phyloP scores from a whole-genome alignment of 2,888 invertebrate species.

The Elegia similella region DNA sequence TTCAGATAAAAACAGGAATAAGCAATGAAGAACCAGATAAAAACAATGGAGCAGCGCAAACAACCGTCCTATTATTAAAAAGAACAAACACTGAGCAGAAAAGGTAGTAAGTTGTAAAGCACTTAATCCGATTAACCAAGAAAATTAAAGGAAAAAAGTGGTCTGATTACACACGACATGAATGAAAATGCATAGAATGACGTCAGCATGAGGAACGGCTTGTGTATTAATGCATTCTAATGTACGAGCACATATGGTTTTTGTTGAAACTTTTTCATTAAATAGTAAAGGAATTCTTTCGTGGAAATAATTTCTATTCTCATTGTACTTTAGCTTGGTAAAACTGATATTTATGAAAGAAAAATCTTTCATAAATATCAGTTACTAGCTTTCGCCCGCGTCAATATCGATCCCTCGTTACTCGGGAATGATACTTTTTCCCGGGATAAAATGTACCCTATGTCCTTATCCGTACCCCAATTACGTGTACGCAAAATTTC shows the following conservation, averaged over 20 bases:
- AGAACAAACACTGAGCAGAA: not conserved
- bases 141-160: slow-evolving; percentile 9
- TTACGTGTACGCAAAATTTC: no score
- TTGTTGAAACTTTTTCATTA: not conserved
- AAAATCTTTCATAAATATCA: no score
- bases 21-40: not conserved
- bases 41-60: not conserved
- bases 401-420: no score
- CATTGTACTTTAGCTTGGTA: not conserved
- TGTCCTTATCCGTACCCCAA: no score
- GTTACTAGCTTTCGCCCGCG: no score
- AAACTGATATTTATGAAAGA: no score
- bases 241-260: not conserved
- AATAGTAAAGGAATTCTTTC: not conserved
- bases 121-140: slow-evolving; percentile 15
- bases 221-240: not conserved
- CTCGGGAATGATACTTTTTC: no score
- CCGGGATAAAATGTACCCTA: no score
- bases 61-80: not conserved
- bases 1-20: not conserved
- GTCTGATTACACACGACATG: slow-evolving; percentile 6
- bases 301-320: not conserved
- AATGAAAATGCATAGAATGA: slow-evolving; percentile 14
- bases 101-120: slow-evolving; percentile 14
- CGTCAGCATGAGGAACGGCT: not conserved